Percentiles rank a stretch among this genome's conserved stretches.
phyloP scores from a whole-genome alignment of 2,113 vertebrate species.

The Brachionichthys hirsutus region DNA sequence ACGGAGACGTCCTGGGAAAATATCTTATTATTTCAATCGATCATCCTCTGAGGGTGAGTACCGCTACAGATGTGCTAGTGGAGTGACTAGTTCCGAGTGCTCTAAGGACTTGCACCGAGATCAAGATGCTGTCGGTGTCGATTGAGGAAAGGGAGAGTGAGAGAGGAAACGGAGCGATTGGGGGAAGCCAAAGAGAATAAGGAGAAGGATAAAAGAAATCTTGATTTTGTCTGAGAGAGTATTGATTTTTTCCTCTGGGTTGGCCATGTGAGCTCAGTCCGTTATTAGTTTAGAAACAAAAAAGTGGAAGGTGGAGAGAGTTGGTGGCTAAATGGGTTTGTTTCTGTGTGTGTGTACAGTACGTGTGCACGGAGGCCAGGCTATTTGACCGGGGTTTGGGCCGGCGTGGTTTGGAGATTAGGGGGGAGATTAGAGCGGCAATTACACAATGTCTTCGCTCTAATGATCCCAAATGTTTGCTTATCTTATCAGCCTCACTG shows the following conservation, averaged over 20 bases:
- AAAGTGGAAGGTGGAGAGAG: constrained; percentile 42
- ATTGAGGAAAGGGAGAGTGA: constrained; percentile 36
- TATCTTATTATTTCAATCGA: constrained; percentile 71
- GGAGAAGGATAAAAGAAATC: constrained; percentile 79
- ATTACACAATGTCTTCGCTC: constrained; percentile 84
- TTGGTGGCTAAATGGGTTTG: constrained; percentile 20
- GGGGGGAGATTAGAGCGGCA: constrained; percentile 78
- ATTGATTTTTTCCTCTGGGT: constrained; percentile 81
- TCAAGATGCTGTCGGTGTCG: constrained; percentile 57
- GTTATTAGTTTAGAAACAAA: constrained; percentile 80
- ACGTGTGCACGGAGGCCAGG: constrained; percentile 27
- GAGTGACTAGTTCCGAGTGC: constrained; percentile 47
- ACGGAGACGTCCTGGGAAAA: constrained; percentile 55
- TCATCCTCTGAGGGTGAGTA: constrained; percentile 47
- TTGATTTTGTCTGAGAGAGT: constrained; percentile 81
- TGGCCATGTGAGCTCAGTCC: constrained; percentile 71
- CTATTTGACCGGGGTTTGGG: constrained; percentile 50
- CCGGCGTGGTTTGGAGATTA: constrained; percentile 67
- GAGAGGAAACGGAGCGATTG: constrained; percentile 36
- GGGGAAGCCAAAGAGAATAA: constrained; percentile 60
- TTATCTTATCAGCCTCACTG: constrained; percentile 79
- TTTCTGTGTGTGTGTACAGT: constrained; percentile 21
- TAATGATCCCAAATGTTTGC: constrained; percentile 83
- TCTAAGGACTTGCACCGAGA: constrained; percentile 63
- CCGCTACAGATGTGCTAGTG: constrained; percentile 43